These are phyloP conservation scores for Pomacea maculata DNA, from an alignment of 1,140 invertebrate species.

Conservation along the genomic window DNA sequence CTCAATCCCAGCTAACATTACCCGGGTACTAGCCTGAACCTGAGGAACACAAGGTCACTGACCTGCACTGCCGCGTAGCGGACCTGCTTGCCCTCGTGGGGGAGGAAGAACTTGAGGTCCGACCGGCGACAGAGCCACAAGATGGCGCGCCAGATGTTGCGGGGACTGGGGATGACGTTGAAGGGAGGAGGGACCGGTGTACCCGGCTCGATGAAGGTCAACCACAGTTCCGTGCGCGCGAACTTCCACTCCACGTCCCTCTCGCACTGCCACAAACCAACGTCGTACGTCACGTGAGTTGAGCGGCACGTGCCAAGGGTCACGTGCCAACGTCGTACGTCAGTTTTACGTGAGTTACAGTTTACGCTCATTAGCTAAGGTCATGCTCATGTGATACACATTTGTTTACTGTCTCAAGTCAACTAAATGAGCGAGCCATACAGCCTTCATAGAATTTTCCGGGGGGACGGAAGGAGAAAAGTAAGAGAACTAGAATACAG, in stretches of 20 bases:
- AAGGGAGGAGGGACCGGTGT: constrained; percentile 95
- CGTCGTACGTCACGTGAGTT: too few species aligned
- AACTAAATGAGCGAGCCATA: too few species aligned
- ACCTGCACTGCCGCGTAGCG: constrained; percentile 33
- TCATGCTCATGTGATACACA: too few species aligned
- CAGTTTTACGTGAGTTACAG: too few species aligned
- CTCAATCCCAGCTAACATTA: too few species aligned
- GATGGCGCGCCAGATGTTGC: constrained; percentile 33
- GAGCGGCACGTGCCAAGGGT: too few species aligned
- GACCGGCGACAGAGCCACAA: constrained; percentile 30
- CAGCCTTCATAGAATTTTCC: too few species aligned
- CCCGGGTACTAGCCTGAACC: too few species aligned
- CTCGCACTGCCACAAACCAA: constrained; percentile 74
- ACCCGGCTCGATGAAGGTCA: constrained; percentile 97
- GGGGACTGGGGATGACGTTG: constrained; percentile 73
- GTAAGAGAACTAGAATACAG: background rate
- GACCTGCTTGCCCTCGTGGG: constrained; percentile 35
- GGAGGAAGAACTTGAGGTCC: constrained; percentile 30
- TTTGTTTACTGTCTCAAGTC: too few species aligned
- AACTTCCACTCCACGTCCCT: constrained; percentile 99
- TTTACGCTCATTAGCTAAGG: too few species aligned
- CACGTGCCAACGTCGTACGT: too few species aligned
- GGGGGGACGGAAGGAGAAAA: background rate
- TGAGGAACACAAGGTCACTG: background rate
- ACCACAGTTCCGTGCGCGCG: constrained; percentile 93